phyloP scores from a whole-genome alignment of 2,797 vertebrate species.

The Manis pentadactyla region DNA sequence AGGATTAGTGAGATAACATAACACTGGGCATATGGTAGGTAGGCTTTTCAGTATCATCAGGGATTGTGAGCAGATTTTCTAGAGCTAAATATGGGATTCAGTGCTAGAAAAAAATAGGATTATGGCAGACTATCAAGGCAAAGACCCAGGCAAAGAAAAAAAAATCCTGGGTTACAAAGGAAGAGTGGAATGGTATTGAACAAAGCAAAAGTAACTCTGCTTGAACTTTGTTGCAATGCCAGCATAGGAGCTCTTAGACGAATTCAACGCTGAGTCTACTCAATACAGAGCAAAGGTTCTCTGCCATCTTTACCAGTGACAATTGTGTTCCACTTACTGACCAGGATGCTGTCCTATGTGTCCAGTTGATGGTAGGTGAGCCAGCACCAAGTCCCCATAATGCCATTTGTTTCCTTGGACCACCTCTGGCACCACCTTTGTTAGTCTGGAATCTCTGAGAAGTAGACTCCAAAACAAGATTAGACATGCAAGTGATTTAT shows the following conservation, averaged over 20 bases:
- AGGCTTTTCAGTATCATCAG: constrained; percentile 70
- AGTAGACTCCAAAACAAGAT: not conserved
- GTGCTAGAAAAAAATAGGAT: constrained; percentile 59
- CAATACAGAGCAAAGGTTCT: not conserved
- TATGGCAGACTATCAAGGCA: constrained; percentile 51
- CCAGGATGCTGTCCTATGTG: not conserved
- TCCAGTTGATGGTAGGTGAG: not conserved
- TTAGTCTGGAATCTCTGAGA: not conserved
- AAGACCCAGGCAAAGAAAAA: not conserved
- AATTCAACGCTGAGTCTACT: not conserved
- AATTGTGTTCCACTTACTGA: not conserved
- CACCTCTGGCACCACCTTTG: not conserved
- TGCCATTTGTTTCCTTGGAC: not conserved
- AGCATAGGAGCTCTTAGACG: not conserved
- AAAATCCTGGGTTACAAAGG: not conserved
- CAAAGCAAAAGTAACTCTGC: constrained; percentile 20
- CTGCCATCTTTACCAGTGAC: not conserved
- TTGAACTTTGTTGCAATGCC: constrained; percentile 4
- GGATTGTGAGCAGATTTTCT: constrained; percentile 70
- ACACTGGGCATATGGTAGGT: constrained; percentile 73
- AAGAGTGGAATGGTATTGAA: constrained; percentile 9
- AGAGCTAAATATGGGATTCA: constrained; percentile 65
- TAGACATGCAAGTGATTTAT: not conserved
- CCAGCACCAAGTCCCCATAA: not conserved
- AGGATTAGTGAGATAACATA: constrained; percentile 65